Evolutionary conservation across 2,113 vertebrate species (phyloP).

Genomic region (Corythoichthys intestinalis): DNA sequence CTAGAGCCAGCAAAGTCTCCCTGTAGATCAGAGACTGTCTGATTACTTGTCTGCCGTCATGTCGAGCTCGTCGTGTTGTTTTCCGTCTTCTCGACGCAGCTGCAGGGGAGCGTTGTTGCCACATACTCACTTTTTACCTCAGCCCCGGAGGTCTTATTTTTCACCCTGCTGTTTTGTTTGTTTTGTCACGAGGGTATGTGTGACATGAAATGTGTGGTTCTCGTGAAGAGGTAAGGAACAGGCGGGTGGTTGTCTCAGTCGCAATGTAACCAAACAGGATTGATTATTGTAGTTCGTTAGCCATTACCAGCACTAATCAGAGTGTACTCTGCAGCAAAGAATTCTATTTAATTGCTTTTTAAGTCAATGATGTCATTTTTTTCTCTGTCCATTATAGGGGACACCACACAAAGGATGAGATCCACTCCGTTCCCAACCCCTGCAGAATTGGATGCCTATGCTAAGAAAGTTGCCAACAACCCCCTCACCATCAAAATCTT

Average conservation of each 20-base stretch:
- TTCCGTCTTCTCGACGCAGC: conserved; percentile 31
- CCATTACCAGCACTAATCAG: too few relatives aligned
- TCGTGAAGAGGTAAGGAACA: neutral
- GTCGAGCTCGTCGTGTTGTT: conserved; percentile 50
- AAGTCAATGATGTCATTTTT: neutral
- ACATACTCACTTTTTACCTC: conserved; percentile 19
- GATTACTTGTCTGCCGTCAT: conserved; percentile 64
- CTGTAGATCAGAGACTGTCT: conserved; percentile 57
- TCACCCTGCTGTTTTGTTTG: neutral
- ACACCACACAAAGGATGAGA: conserved; percentile 99
- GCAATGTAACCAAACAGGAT: neutral
- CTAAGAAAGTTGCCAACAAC: conserved; percentile 99
- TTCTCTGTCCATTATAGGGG: conserved; percentile 78
- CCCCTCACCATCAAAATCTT: conserved; percentile 99
- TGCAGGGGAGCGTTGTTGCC: conserved; percentile 40
- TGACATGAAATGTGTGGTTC: neutral
- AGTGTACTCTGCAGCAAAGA: neutral
- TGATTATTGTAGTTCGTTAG: neutral
- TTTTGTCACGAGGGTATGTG: neutral
- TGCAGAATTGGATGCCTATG: conserved; percentile 99
- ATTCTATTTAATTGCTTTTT: neutral
- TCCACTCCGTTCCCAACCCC: conserved; percentile 98
- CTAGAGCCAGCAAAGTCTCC: conserved; percentile 55
- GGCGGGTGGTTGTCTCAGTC: too few relatives aligned
- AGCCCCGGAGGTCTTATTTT: neutral